phyloP scores from a whole-genome alignment of 2,888 invertebrate species.

The Drosophila ezoana region DNA sequence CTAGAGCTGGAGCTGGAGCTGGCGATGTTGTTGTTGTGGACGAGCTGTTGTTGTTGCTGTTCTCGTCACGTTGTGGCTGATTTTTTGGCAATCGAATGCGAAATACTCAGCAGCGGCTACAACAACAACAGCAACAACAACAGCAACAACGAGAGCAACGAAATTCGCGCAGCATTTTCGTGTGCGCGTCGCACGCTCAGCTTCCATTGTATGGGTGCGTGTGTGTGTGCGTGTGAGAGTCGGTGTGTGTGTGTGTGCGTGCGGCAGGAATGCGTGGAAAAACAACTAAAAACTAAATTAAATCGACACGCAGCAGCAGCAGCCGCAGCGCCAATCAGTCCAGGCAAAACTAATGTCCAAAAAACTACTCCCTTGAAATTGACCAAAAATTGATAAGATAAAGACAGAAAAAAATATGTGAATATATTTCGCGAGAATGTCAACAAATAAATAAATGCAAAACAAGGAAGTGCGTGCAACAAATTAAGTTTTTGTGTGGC shows the following conservation, averaged over 20 bases:
- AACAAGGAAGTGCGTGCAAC: background rate
- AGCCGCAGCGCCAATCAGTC: constrained; percentile 13
- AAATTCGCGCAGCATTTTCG: constrained; percentile 61
- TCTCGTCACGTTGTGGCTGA: background rate
- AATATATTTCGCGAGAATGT: background rate
- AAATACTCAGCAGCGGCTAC: constrained; percentile 31
- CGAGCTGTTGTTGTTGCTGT: constrained; percentile 17
- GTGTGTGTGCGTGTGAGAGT: constrained; percentile 12
- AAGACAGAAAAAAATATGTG: background rate
- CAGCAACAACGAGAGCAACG: constrained; percentile 14
- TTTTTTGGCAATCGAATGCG: constrained; percentile 47
- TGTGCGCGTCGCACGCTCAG: constrained; percentile 52
- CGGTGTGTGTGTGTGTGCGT: constrained; percentile 24
- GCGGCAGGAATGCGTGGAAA: constrained; percentile 51
- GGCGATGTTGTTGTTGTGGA: constrained; percentile 24
- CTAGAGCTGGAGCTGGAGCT: constrained; percentile 7
- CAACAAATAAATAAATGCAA: background rate
- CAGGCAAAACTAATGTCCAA: constrained; percentile 2
- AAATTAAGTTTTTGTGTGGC: background rate
- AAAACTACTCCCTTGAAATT: constrained; percentile 1
- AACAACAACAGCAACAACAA: constrained; percentile 23
- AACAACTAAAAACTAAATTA: constrained; percentile 54
- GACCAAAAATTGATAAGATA: background rate
- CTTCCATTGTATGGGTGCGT: constrained; percentile 30
- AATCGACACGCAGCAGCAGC: constrained; percentile 47